Evolutionary conservation across 2,797 vertebrate genomes (phyloP).

Genomic region (Intellagama lesueurii): DNA sequence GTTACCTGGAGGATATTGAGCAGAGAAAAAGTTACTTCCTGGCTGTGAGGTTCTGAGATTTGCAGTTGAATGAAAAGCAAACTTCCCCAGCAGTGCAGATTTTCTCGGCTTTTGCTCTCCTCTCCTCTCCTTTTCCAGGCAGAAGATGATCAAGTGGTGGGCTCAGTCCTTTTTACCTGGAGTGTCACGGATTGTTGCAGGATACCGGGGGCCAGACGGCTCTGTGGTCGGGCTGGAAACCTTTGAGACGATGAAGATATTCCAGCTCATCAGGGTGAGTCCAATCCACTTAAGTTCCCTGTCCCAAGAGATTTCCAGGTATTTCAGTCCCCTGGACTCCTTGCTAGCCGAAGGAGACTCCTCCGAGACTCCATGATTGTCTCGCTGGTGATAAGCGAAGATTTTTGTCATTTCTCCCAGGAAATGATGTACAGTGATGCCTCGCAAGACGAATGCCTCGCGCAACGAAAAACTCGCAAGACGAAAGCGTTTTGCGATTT

Average conservation of each 20-base stretch:
- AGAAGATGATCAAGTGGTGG: slow-evolving; percentile 79
- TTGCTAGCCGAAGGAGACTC: not conserved
- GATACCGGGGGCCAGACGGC: slow-evolving; percentile 88
- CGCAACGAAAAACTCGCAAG: too few species aligned
- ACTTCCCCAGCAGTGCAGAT: too few species aligned
- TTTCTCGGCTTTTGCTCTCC: too few species aligned
- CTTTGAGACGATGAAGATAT: slow-evolving; percentile 87
- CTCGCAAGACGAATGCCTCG: too few species aligned
- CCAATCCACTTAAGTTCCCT: not conserved
- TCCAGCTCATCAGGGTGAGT: slow-evolving; percentile 88
- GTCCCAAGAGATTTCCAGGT: too few species aligned
- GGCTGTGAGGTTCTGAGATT: not conserved
- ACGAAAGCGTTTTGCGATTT: too few species aligned
- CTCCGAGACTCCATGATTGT: too few species aligned
- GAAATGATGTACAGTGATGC: too few species aligned
- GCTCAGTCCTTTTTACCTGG: slow-evolving; percentile 77
- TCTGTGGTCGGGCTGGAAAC: slow-evolving; percentile 84
- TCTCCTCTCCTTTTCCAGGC: slow-evolving; percentile 45
- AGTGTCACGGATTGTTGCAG: slow-evolving; percentile 87
- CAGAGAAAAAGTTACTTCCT: not conserved
- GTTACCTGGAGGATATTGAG: not conserved
- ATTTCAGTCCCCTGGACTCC: not conserved
- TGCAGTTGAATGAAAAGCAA: not conserved
- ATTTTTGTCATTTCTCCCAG: too few species aligned
- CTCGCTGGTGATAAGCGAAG: too few species aligned